phyloP scores from a whole-genome alignment of 1,140 invertebrate species.

The Trichonephila clavata region DNA sequence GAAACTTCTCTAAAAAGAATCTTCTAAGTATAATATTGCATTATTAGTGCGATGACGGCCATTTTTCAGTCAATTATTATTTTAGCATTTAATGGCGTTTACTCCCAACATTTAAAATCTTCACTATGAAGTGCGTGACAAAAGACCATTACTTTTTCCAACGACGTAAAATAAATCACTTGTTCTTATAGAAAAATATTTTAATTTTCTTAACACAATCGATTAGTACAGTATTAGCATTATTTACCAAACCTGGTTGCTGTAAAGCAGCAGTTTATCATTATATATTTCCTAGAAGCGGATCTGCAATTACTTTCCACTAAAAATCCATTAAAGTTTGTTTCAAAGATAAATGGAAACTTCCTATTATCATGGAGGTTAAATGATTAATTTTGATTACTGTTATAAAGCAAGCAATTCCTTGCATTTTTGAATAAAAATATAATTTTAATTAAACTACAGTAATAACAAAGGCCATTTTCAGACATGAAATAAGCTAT shows the following conservation, averaged over 20 bases:
- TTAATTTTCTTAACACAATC: slow-evolving; percentile 19
- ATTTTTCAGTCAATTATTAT: background rate
- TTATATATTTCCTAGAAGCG: background rate
- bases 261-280: background rate
- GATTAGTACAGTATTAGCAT: background rate
- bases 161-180: slow-evolving; percentile 37
- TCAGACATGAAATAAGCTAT: too few species aligned
- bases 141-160: slow-evolving; percentile 27
- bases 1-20: too few species aligned
- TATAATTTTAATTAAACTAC: too few species aligned
- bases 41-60: background rate
- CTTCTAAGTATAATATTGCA: background rate
- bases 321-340: background rate
- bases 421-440: background rate
- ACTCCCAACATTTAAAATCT: background rate
- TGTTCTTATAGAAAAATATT: background rate
- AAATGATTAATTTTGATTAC: background rate
- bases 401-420: background rate
- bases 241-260: background rate
- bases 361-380: background rate
- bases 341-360: background rate
- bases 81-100: background rate
- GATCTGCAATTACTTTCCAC: background rate
- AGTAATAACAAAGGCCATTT: too few species aligned
- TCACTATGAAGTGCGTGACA: slow-evolving; percentile 36